Evolutionary conservation across 2,888 invertebrate species (phyloP).

Genomic region (Ochropacha duplaris): DNA sequence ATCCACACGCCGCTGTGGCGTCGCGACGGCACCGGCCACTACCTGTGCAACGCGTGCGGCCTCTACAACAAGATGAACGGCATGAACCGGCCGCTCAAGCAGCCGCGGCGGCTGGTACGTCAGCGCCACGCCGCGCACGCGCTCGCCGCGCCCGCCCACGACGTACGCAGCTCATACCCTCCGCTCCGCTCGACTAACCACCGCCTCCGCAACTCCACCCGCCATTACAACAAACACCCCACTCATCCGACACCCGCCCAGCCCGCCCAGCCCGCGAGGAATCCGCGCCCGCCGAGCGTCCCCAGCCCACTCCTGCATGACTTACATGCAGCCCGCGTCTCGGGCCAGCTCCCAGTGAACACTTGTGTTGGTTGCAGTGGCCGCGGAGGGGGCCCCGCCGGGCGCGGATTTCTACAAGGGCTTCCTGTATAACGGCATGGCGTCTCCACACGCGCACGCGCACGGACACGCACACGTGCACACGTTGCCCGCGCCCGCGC

Average conservation of each 20-base stretch:
- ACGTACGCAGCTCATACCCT: slow-evolving; percentile 63
- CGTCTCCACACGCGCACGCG: slow-evolving; percentile 56
- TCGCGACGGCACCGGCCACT: slow-evolving; percentile 99
- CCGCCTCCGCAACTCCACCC: slow-evolving; percentile 17
- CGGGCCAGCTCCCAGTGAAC: slow-evolving; percentile 38
- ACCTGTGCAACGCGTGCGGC: slow-evolving; percentile 99
- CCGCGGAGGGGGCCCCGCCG: slow-evolving; percentile 91
- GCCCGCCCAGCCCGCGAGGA: slow-evolving; percentile 32
- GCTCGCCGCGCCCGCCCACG: slow-evolving; percentile 60
- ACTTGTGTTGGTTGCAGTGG: slow-evolving; percentile 87
- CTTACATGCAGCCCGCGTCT: slow-evolving; percentile 9
- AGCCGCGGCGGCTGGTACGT: slow-evolving; percentile 98
- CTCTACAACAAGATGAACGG: slow-evolving; percentile 99
- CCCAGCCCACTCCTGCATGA: slow-evolving; percentile 36
- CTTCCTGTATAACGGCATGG: slow-evolving; percentile 89
- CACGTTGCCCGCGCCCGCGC: slow-evolving; percentile 50
- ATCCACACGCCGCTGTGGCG: slow-evolving; percentile 99
- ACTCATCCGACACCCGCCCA: too few relatives aligned
- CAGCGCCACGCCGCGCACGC: slow-evolving; percentile 74
- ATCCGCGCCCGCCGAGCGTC: slow-evolving; percentile 72
- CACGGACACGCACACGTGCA: slow-evolving; percentile 26
- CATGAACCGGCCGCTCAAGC: slow-evolving; percentile 98
- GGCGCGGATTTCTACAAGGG: slow-evolving; percentile 94
- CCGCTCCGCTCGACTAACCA: slow-evolving; percentile 37
- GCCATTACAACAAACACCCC: too few relatives aligned